Evolutionary conservation across 2,113 vertebrate genomes (phyloP).

Genomic region (Dasyurus viverrinus): DNA sequence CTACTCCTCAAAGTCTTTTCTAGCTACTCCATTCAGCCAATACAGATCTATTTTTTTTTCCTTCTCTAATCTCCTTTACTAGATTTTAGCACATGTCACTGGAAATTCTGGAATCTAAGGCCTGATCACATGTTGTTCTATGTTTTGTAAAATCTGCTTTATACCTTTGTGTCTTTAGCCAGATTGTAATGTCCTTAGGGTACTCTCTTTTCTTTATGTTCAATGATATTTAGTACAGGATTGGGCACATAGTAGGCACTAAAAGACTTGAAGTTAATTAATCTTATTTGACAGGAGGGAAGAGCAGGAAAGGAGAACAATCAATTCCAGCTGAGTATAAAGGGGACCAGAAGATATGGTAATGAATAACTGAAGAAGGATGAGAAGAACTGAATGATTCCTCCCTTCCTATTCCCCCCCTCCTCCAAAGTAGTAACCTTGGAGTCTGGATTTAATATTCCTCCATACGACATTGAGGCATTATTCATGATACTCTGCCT

Average conservation of each 20-base stretch:
- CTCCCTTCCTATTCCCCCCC: background rate
- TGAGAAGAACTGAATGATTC: slow-evolving; percentile 14
- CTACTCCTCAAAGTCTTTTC: background rate
- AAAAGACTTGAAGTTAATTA: slow-evolving; percentile 34
- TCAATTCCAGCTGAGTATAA: slow-evolving; percentile 63
- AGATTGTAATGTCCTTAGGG: background rate
- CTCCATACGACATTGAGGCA: background rate
- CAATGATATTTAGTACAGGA: background rate
- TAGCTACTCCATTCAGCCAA: background rate
- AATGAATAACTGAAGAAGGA: slow-evolving; percentile 6
- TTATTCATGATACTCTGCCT: background rate
- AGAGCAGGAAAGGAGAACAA: slow-evolving; percentile 28
- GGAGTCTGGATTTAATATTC: slow-evolving; percentile 29
- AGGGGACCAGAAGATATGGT: background rate
- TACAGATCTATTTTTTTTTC: background rate
- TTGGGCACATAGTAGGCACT: slow-evolving; percentile 29
- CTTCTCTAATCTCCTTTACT: background rate
- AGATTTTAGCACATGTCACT: accelerated
- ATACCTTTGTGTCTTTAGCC: background rate
- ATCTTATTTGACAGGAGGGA: slow-evolving; percentile 31
- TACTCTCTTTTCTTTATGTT: background rate
- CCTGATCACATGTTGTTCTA: background rate
- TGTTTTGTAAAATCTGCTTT: background rate
- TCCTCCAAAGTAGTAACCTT: slow-evolving; percentile 23
- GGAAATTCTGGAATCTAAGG: background rate